Evolutionary conservation across 2,113 vertebrate genomes (phyloP).

Genomic region (Dunckerocampus dactyliophorus): DNA sequence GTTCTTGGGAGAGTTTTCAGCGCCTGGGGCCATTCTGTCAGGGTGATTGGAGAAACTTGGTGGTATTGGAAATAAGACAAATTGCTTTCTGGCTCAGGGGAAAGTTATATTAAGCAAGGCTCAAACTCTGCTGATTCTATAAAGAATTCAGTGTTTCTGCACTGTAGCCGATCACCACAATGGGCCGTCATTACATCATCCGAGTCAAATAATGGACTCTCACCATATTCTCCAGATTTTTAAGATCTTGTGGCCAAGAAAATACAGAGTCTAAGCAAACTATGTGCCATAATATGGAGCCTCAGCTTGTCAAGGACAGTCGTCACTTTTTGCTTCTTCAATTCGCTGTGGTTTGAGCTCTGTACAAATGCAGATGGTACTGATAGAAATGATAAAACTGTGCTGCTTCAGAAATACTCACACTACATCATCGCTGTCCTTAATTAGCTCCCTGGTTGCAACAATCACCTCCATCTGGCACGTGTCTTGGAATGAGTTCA

Average conservation of each 20-base stretch:
- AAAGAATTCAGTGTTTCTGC: conserved; percentile 20
- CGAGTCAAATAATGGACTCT: too few species aligned
- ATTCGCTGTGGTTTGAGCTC: not conserved
- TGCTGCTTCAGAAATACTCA: not conserved
- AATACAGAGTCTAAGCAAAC: too few species aligned
- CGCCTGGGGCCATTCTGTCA: conserved; percentile 26
- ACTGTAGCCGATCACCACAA: not conserved
- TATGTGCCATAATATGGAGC: not conserved
- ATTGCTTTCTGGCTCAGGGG: conserved; percentile 48
- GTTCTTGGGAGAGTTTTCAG: conserved; percentile 38
- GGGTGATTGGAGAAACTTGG: conserved; percentile 31
- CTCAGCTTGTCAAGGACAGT: conserved; percentile 27
- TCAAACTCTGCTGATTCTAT: conserved; percentile 44
- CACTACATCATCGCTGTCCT: not conserved
- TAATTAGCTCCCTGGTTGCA: not conserved
- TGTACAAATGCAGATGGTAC: conserved; percentile 16
- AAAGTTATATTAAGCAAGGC: conserved; percentile 49
- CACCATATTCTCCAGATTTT: too few species aligned
- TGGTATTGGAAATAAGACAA: conserved; percentile 55
- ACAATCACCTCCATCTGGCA: not conserved
- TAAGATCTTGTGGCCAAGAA: too few species aligned
- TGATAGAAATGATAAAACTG: conserved; percentile 14
- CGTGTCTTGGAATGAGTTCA: not conserved
- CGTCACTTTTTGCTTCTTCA: not conserved
- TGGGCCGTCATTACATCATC: not conserved